A percentile compares a stretch with the other conserved stretches of the same genome.
Evolutionary conservation across 2,888 invertebrate genomes (phyloP).

Genomic region (Lasioglossum oenotherae): DNA sequence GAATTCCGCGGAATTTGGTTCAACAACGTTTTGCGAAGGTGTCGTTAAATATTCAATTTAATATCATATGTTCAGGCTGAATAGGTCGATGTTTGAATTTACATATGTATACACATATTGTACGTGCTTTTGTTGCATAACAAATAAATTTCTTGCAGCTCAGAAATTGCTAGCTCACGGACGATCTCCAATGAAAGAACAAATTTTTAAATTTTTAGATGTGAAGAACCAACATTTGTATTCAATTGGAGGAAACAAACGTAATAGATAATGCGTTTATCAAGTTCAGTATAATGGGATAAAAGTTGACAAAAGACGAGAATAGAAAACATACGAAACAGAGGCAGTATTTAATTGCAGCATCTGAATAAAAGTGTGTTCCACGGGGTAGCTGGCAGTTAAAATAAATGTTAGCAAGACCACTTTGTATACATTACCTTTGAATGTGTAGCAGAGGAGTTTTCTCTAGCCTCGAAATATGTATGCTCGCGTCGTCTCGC

Average conservation of each 20-base stretch:
- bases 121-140: neutral
- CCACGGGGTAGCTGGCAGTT: neutral
- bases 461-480: neutral
- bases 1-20: neutral
- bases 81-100: neutral
- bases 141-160: neutral
- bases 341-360: neutral
- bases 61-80: neutral
- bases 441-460: conserved; percentile 6
- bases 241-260: neutral
- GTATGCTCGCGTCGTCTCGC: neutral
- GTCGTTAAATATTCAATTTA: neutral
- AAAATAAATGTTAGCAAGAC: neutral
- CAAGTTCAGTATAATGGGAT: neutral
- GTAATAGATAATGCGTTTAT: neutral
- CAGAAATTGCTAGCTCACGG: neutral
- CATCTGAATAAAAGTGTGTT: neutral
- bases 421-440: conserved; percentile 14
- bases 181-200: neutral
- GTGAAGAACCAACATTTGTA: neutral
- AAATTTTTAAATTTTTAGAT: neutral
- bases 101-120: too few species aligned
- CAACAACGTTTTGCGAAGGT: neutral
- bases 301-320: neutral
- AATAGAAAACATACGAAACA: neutral